These are phyloP conservation scores for Yponomeuta sedellus DNA, from an alignment of 2,888 invertebrate species.

Conservation along the genomic window DNA sequence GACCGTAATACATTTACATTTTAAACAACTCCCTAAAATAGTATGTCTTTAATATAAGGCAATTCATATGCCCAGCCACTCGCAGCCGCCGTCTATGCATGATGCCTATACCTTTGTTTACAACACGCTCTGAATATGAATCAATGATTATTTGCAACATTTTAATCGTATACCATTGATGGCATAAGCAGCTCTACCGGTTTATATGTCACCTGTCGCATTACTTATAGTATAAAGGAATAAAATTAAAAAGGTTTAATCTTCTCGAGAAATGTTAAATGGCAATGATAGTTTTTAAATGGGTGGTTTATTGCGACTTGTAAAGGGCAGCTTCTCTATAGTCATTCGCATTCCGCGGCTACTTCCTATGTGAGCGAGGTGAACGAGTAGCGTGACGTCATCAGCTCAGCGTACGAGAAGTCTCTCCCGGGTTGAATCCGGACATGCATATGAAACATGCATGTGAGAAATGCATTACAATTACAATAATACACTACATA, in stretches of 20 bases:
- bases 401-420: background rate
- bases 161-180: conserved; percentile 49
- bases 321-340: conserved; percentile 7
- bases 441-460: no score
- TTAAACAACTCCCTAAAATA: background rate
- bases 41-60: background rate
- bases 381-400: conserved; percentile 12
- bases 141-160: conserved; percentile 37
- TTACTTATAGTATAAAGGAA: conserved; percentile 24
- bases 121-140: conserved; percentile 41
- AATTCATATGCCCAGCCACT: background rate
- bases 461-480: no score
- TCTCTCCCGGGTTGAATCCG: background rate
- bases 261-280: background rate
- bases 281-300: background rate
- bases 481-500: no score
- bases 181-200: conserved; percentile 49
- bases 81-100: conserved; percentile 25
- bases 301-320: conserved; percentile 2
- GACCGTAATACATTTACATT: background rate
- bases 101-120: conserved; percentile 30
- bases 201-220: conserved; percentile 59
- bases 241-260: background rate
- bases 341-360: background rate
- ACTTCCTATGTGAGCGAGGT: conserved; percentile 14